phyloP scores from a whole-genome alignment of 2,888 invertebrate species.

The Nasonovia ribisnigri region DNA sequence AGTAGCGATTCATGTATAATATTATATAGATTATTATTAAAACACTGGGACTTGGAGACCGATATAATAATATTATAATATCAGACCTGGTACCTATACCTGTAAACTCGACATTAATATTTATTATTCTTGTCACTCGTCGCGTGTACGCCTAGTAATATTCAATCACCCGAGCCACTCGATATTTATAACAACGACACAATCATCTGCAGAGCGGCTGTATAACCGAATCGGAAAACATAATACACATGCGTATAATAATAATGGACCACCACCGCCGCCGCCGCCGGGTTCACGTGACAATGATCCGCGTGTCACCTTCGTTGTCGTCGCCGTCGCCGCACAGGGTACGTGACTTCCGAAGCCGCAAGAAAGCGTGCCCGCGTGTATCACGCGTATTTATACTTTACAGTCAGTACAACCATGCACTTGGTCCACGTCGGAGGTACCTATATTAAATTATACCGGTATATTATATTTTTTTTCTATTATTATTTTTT shows the following conservation, averaged over 20 bases:
- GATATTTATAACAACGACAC: neutral
- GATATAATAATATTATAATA: neutral
- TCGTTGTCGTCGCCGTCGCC: neutral
- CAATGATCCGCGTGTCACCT: constrained; percentile 35
- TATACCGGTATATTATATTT: constrained; percentile 1
- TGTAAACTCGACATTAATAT: neutral
- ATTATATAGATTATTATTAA: neutral
- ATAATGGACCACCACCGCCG: neutral
- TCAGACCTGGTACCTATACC: neutral
- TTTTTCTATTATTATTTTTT: neutral
- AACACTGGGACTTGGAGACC: neutral
- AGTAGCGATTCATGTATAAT: neutral
- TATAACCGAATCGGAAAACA: constrained; percentile 7
- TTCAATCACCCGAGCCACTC: neutral
- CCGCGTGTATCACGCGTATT: neutral
- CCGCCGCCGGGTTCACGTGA: constrained; percentile 6
- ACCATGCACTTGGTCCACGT: neutral
- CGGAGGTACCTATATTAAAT: constrained; percentile 55
- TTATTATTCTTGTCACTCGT: neutral
- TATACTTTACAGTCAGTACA: neutral
- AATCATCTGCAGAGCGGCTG: neutral
- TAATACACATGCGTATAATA: neutral
- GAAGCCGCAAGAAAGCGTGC: constrained; percentile 60
- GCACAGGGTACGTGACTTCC: constrained; percentile 55
- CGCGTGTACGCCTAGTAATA: neutral